These are phyloP conservation scores for Saturnia japonica DNA, from an alignment of 2,888 invertebrate genomes.

Conservation along the genomic window DNA sequence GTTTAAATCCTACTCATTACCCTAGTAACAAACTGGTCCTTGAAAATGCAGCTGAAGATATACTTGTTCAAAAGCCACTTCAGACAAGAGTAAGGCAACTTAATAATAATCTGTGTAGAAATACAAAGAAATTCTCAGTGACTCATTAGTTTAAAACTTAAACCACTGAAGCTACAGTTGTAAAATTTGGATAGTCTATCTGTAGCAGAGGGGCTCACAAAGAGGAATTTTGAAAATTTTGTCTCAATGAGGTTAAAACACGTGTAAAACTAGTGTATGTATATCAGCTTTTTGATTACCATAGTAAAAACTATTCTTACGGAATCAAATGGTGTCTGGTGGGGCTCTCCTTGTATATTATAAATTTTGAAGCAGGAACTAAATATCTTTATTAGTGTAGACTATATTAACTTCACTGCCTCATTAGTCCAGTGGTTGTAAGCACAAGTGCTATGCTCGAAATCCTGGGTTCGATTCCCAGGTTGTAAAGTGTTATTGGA, in stretches of 20 bases:
- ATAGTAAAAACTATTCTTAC: neutral
- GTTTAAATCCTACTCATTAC: constrained; percentile 62
- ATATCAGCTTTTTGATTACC: too few relatives aligned
- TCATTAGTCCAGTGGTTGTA: too few relatives aligned
- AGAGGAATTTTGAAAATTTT: neutral
- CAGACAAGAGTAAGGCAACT: constrained; percentile 81
- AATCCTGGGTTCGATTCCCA: too few relatives aligned
- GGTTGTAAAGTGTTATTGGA: too few relatives aligned
- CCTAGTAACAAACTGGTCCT: constrained; percentile 77
- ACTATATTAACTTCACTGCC: too few relatives aligned
- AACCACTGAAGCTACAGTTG: neutral
- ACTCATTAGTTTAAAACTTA: neutral
- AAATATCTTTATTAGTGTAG: too few relatives aligned
- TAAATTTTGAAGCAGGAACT: neutral
- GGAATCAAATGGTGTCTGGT: neutral
- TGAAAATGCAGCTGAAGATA: constrained; percentile 85
- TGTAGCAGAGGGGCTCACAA: neutral
- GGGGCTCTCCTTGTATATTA: neutral
- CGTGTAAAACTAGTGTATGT: neutral
- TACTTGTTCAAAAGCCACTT: constrained; percentile 82
- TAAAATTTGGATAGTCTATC: neutral
- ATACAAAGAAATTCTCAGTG: neutral
- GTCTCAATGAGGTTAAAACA: neutral
- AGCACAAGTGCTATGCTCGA: too few relatives aligned
- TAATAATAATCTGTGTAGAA: neutral